These are phyloP conservation scores for Sula dactylatra DNA, from an alignment of 2,113 vertebrate genomes.

Conservation along the genomic window DNA sequence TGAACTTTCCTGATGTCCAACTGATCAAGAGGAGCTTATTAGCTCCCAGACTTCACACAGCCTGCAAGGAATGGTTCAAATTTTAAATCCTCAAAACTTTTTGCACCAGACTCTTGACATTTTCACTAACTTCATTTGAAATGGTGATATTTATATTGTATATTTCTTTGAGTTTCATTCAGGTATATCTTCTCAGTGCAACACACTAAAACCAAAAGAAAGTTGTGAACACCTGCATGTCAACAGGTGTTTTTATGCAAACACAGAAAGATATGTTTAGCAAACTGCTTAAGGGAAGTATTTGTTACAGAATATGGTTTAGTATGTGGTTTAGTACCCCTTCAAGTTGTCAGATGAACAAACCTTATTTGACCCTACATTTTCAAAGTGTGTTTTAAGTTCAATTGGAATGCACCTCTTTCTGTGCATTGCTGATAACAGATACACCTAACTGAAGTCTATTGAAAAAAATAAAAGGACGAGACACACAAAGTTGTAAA, in stretches of 20 bases:
- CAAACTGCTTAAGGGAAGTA: neutral
- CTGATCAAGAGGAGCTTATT: neutral
- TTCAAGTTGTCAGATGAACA: neutral
- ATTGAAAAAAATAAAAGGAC: neutral
- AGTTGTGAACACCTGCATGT: neutral
- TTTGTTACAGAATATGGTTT: neutral
- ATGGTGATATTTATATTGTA: neutral
- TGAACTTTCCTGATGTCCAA: constrained; percentile 25
- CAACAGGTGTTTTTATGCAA: neutral
- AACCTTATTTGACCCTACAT: neutral
- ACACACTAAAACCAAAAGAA: neutral
- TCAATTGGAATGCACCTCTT: neutral
- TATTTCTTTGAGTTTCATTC: neutral
- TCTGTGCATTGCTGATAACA: neutral
- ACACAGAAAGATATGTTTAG: neutral
- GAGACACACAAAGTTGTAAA: neutral
- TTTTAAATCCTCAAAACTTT: neutral
- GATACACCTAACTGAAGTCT: neutral
- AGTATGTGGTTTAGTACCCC: neutral
- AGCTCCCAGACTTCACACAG: neutral
- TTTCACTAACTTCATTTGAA: neutral
- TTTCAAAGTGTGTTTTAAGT: neutral
- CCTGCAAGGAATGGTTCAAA: neutral
- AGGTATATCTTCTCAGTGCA: neutral
- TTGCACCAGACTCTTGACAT: neutral